Percentiles rank a stretch among this genome's conserved stretches.
Conservation (phyloP, 2,797 vertebrate genomes). For the Yasuhikotakia modesta region DNA sequence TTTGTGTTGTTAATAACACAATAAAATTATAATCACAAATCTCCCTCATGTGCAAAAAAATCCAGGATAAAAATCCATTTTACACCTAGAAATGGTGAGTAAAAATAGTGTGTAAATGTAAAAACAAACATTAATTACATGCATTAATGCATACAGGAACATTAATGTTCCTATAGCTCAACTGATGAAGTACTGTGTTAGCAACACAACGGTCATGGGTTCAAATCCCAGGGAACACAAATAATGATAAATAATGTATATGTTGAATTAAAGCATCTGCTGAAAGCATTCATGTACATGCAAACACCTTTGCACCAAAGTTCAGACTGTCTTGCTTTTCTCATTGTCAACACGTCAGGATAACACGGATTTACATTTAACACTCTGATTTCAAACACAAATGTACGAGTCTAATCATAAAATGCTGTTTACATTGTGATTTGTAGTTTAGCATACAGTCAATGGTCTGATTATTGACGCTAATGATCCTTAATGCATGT, state of each 20-base stretch:
- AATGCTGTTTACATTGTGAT: not conserved
- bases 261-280: too few relatives aligned
- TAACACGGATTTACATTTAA: not conserved
- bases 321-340: too few relatives aligned
- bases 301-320: too few relatives aligned
- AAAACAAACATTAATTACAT: too few relatives aligned
- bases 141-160: too few relatives aligned
- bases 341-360: not conserved
- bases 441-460: not conserved
- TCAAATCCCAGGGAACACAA: too few relatives aligned
- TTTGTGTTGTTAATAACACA: not conserved
- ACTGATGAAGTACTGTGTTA: too few relatives aligned
- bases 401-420: not conserved
- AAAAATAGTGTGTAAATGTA: not conserved
- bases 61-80: not conserved
- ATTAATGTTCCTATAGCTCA: too few relatives aligned
- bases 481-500: not conserved
- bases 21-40: not conserved
- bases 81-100: not conserved
- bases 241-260: too few relatives aligned
- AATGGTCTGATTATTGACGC: slow-evolving; percentile 1
- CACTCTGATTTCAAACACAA: not conserved
- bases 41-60: not conserved
- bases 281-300: too few relatives aligned
- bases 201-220: too few relatives aligned